These are phyloP conservation scores for Characodon lateralis DNA, from an alignment of 2,797 vertebrate species.

Conservation along the genomic window DNA sequence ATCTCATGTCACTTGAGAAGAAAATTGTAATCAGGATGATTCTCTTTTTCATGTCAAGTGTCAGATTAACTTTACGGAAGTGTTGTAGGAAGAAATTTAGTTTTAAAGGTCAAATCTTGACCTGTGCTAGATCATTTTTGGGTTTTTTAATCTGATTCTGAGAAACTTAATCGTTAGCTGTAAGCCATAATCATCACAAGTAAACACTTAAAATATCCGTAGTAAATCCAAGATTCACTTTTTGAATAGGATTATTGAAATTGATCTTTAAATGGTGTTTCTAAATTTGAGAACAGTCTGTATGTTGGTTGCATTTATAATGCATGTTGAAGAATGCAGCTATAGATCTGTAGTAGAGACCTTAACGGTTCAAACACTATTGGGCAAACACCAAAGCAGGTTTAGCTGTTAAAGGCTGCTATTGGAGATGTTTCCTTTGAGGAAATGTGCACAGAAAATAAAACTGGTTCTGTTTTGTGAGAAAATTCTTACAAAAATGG, in stretches of 20 bases:
- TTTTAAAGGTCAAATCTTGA: not conserved
- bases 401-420: not conserved
- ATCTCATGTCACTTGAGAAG: not conserved
- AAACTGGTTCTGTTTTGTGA: too few relatives aligned
- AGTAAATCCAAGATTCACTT: too few relatives aligned
- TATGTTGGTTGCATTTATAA: not conserved
- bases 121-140: not conserved
- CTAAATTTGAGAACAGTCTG: not conserved
- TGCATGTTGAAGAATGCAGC: too few relatives aligned
- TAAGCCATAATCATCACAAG: too few relatives aligned
- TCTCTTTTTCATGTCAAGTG: not conserved
- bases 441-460: not conserved
- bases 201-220: too few relatives aligned
- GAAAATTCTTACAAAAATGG: not conserved
- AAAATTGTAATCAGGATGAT: not conserved
- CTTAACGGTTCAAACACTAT: not conserved
- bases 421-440: not conserved
- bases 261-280: too few relatives aligned
- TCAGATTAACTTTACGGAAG: not conserved
- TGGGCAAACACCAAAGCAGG: not conserved
- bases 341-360: too few relatives aligned
- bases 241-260: too few relatives aligned
- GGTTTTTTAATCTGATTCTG: not conserved
- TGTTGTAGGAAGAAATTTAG: not conserved
- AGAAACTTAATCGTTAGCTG: too few relatives aligned